Evolutionary conservation across 2,113 vertebrate genomes (phyloP), one percentile per base, ranked within the genome.

Genomic region (Solea solea): DNA sequence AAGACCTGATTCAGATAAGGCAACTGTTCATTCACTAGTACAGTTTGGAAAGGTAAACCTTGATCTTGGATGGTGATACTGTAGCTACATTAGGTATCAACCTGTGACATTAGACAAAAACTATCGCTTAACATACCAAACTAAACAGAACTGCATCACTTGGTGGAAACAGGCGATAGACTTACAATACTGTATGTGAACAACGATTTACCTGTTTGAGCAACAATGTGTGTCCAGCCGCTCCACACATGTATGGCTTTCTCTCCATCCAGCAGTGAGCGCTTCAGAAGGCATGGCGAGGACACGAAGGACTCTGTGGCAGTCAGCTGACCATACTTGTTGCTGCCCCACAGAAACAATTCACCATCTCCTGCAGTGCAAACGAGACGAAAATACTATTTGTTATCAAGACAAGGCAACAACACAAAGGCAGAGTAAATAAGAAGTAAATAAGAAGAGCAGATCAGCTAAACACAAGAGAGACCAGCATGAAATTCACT

Each of bases 171-270:
- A 34, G 34, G 34, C 34, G 3, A 34, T 6, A 34, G 34, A 34
- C 1, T 4, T 48, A 14, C 45, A 25, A 21, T 42, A 15, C 9
- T 11, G 12, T 11, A 64, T 12, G 11, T 46, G 7, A 21, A 34
- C 28, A 39, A 7, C 42, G 25, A 42, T 90, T 64, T 86, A 98
- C 96, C 96, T 94, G 96, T 97, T 83, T 62, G 94, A 65, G 93
- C 94, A 49, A 96, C 90, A 69, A 95, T 72, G 65, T 99, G 97
- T 5, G 96, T 97, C 97, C 97, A 99, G 77, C 97, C 97, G 41
- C 95, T 97, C 94, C 95, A 95, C n/a, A 95, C 78, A 0, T 85
- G 81, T 46, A 28, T 69, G 48, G 96, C 79, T 74, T 91, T 95
- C 76, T 97, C 96, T 69, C 89, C 79, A 51, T 81, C 90, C 66